Evolutionary conservation across 2,888 invertebrate species (phyloP), one percentile per base, ranked within the genome.

Genomic region (Osmoderma eremita): DNA sequence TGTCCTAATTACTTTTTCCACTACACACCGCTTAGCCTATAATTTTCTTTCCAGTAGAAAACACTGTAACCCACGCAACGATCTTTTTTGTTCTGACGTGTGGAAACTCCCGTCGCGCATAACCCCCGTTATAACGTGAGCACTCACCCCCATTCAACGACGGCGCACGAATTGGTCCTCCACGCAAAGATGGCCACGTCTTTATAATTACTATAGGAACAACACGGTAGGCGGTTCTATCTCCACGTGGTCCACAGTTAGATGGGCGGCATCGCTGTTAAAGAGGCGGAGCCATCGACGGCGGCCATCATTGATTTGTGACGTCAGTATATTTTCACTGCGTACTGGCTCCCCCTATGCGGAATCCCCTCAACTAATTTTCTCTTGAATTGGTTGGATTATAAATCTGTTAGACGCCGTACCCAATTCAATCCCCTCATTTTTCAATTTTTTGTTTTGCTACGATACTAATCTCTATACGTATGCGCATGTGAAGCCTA

Each of bases 121-220:
- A 61, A 61, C 58, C 58, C 58, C 45, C 48, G 30, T 61, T 45
- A 61, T 41, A 18, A 41, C 45, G 24, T 45, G 30, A 24, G 39
- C 63, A 38, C 63, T n/a, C n/a, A n/a, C n/a, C n/a, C 58, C 58
- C 58, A 41, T 30, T 36, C 20, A 61, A 48, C 10, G 68, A 69
- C 67, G 63, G 64, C n/a, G n/a, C 67, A 36, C 63, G 68, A 69
- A 69, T 67, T 64, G 69, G 68, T 66, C 68, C 65, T 62, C 68
- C 56, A 67, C 36, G 41, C 72, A 73, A 78, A 76, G 72, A 76
- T 78, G 77, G 76, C 76, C 61, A 63, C 75, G 72, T 72, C 61
- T 58, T 66, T 71, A 67, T 73, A 76, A 75, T 78, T 72, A 72
- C 78, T 75, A 78, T 79, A 74, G 76, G 71, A 75, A 72, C 72